A percentile compares a stretch with the other conserved stretches of the same genome.
Evolutionary conservation across 2,888 invertebrate genomes (phyloP).

Genomic region (Coelopa pilipes): DNA sequence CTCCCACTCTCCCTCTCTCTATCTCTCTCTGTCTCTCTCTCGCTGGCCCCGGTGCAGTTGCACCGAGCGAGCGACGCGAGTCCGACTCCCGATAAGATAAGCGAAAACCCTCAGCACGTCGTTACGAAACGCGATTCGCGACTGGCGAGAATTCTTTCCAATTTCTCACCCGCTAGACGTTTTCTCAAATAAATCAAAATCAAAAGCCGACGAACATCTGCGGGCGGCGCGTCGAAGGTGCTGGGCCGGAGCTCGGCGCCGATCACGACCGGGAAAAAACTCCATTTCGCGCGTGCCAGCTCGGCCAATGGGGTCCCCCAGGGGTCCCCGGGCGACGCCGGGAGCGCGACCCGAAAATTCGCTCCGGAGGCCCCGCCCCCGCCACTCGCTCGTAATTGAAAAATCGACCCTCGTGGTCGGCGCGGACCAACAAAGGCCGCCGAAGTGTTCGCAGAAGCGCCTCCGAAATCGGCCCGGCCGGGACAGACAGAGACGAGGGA

Average conservation of each 20-base stretch:
- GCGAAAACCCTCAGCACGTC: too few relatives aligned
- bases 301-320: too few relatives aligned
- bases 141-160: too few relatives aligned
- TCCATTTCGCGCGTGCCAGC: neutral
- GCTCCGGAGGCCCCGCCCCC: too few relatives aligned
- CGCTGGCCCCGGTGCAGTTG: too few relatives aligned
- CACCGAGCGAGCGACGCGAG: too few relatives aligned
- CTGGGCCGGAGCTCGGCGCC: neutral
- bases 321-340: too few relatives aligned
- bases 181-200: neutral
- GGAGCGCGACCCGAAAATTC: too few relatives aligned
- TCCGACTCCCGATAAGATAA: too few relatives aligned
- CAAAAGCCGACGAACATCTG: neutral
- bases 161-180: too few relatives aligned
- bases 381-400: constrained; percentile 19
- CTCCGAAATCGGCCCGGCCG: constrained; percentile 10
- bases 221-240: neutral
- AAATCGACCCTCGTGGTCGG: neutral
- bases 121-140: too few relatives aligned
- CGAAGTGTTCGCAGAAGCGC: constrained; percentile 34
- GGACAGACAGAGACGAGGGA: neutral
- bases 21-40: neutral
- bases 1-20: too few relatives aligned
- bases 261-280: neutral
- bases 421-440: constrained; percentile 6